These are phyloP conservation scores for Paguma larvata DNA, from an alignment of 2,797 vertebrate genomes.

Conservation along the genomic window DNA sequence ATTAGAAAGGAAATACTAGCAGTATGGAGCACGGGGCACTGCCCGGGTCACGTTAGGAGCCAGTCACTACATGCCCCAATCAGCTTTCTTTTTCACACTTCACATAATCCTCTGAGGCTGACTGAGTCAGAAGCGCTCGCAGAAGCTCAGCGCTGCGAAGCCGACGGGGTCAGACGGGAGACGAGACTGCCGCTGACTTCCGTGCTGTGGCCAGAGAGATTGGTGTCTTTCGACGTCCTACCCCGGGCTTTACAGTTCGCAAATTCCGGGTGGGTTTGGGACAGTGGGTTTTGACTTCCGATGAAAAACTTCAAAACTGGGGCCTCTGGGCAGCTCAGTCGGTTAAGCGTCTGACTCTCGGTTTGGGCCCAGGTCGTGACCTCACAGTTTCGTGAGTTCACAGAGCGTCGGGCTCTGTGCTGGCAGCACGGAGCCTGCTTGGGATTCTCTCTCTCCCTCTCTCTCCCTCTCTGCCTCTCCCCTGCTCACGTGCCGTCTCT, in stretches of 20 bases:
- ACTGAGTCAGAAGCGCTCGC: not conserved
- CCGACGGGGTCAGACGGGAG: not conserved
- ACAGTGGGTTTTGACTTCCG: not conserved
- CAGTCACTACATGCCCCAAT: not conserved
- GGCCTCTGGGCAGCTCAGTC: too few species aligned
- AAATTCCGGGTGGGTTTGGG: not conserved
- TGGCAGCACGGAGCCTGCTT: too few species aligned
- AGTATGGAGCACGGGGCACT: fast-evolving
- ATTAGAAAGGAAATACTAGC: not conserved
- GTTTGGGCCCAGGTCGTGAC: too few species aligned
- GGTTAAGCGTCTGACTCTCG: too few species aligned
- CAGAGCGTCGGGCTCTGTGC: too few species aligned
- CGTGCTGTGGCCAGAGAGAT: not conserved
- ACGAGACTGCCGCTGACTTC: not conserved
- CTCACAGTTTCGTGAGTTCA: too few species aligned
- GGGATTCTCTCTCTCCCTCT: too few species aligned
- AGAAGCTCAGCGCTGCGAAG: not conserved
- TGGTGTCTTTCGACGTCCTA: not conserved
- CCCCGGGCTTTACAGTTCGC: not conserved
- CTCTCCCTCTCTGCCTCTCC: too few species aligned
- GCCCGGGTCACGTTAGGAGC: not conserved
- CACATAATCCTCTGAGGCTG: not conserved
- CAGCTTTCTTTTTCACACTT: not conserved
- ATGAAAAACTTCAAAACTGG: not conserved
- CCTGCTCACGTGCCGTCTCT: too few species aligned